Evolutionary conservation across 2,888 invertebrate species (phyloP).

Genomic region (Nymphalis c-album): DNA sequence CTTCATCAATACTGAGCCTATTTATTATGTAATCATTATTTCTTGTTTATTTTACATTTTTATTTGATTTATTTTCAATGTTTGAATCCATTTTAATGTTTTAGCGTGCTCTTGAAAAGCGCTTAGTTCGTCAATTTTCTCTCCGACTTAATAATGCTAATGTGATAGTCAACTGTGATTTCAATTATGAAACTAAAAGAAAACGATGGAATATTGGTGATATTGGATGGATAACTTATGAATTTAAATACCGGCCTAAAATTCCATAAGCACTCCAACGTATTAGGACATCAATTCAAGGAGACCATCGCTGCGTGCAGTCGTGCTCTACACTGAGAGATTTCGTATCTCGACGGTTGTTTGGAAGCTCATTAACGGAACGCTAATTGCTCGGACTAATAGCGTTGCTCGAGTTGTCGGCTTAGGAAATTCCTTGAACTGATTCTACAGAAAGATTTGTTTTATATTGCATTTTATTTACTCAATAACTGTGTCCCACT

Average conservation of each 20-base stretch:
- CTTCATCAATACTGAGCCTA: no score
- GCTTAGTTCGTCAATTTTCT: no score
- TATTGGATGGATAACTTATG: neutral
- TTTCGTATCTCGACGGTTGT: conserved; percentile 59
- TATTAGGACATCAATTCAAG: conserved; percentile 58
- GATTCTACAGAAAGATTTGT: conserved; percentile 56
- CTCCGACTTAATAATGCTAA: no score
- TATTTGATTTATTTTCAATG: no score
- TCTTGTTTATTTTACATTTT: no score
- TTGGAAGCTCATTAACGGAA: conserved; percentile 72
- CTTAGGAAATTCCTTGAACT: conserved; percentile 73
- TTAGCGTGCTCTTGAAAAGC: no score
- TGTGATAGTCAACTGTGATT: no score
- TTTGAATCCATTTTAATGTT: no score
- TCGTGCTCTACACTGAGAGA: conserved; percentile 39
- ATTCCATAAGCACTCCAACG: conserved; percentile 55
- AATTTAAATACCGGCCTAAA: conserved; percentile 46
- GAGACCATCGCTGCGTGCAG: conserved; percentile 47
- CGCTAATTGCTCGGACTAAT: conserved; percentile 77
- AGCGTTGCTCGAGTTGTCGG: conserved; percentile 62
- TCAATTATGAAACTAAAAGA: no score
- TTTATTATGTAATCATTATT: no score
- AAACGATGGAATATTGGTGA: neutral
- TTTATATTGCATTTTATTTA: conserved; percentile 35
- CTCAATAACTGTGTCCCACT: neutral